phyloP scores from a whole-genome alignment of 1,140 invertebrate genomes.

The Drosophila sucinea region DNA sequence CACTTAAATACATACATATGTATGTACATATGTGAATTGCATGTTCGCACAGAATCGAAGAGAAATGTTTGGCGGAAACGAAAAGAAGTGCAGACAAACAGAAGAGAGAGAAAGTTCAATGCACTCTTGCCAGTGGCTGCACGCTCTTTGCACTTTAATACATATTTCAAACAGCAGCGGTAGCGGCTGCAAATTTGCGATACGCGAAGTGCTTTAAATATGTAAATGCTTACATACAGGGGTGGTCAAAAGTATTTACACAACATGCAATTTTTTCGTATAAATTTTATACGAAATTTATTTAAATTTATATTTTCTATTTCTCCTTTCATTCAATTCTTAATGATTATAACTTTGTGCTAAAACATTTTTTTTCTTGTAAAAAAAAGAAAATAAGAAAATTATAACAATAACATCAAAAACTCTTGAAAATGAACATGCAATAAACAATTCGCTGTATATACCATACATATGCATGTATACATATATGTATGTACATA shows the following conservation, averaged over 20 bases:
- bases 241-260: too few species aligned
- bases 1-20: constrained; percentile 12
- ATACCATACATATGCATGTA: constrained; percentile 13
- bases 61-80: constrained; percentile 48
- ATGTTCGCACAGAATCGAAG: neutral
- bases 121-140: constrained; percentile 43
- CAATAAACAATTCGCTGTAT: too few species aligned
- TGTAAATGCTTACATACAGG: constrained; percentile 18
- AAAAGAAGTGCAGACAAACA: constrained; percentile 29
- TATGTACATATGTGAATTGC: constrained; percentile 15
- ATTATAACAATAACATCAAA: too few species aligned
- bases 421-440: too few species aligned
- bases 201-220: constrained; percentile 48
- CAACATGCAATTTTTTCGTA: too few species aligned
- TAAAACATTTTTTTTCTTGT: too few species aligned
- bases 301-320: too few species aligned
- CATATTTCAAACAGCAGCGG: constrained; percentile 36
- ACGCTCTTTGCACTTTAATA: constrained; percentile 16
- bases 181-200: constrained; percentile 23
- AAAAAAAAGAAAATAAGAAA: too few species aligned
- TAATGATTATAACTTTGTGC: too few species aligned
- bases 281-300: too few species aligned
- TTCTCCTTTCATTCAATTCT: too few species aligned
- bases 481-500: neutral
- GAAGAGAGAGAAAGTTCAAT: constrained; percentile 57